Evolutionary conservation across 2,113 vertebrate genomes (phyloP).

Genomic region (Corythaeola cristata): DNA sequence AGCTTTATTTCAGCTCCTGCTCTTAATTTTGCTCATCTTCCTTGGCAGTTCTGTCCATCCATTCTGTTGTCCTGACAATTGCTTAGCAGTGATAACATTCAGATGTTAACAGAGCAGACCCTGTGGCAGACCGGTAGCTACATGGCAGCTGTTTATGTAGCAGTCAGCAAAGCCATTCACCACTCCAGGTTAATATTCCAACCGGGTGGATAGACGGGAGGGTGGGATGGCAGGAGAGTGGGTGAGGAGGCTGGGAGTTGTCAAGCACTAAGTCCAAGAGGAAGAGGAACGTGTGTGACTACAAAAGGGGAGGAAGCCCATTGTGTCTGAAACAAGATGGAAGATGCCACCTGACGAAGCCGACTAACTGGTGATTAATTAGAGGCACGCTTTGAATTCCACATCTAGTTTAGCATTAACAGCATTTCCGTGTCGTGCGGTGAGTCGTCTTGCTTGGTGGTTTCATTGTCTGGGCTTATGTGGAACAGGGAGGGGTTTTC

Average conservation of each 20-base stretch:
- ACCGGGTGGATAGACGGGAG: background rate
- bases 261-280: background rate
- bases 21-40: background rate
- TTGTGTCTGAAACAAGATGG: constrained; percentile 48
- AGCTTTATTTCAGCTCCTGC: background rate
- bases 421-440: background rate
- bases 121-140: background rate
- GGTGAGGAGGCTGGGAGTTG: background rate
- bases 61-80: background rate
- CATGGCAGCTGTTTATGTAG: background rate
- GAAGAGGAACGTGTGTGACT: constrained; percentile 49
- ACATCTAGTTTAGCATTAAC: constrained; percentile 16
- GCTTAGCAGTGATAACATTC: background rate
- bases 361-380: constrained; percentile 60
- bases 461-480: background rate
- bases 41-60: background rate
- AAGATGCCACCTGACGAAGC: background rate
- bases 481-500: background rate
- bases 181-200: constrained; percentile 3
- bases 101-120: background rate
- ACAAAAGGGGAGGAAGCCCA: constrained; percentile 50
- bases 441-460: background rate
- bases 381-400: constrained; percentile 63
- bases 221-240: background rate
- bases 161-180: constrained; percentile 66